These are phyloP conservation scores for Bujurquina vittata DNA, from an alignment of 2,113 vertebrate genomes.

Conservation along the genomic window DNA sequence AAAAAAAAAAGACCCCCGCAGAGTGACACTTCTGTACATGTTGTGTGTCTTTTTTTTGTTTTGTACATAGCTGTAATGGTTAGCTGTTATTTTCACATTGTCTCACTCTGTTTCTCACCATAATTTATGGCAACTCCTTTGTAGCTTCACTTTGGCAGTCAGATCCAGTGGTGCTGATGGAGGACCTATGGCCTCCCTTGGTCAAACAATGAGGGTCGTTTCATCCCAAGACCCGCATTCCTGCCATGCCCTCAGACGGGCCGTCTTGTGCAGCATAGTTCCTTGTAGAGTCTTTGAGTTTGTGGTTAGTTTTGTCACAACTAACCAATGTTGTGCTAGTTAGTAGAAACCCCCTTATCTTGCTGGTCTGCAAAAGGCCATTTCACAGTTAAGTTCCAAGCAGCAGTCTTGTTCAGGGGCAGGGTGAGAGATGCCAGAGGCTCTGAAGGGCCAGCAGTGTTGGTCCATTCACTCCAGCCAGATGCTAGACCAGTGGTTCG, in stretches of 20 bases:
- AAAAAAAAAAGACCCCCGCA: slow-evolving; percentile 72
- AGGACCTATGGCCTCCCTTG: slow-evolving; percentile 58
- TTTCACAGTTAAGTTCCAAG: slow-evolving; percentile 76
- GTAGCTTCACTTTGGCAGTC: slow-evolving; percentile 80
- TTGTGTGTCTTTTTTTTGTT: slow-evolving; percentile 60
- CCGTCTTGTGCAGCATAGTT: slow-evolving; percentile 77
- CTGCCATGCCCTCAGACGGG: slow-evolving; percentile 55
- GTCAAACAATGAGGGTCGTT: slow-evolving; percentile 54
- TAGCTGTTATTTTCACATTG: slow-evolving; percentile 73
- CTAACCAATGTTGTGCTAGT: slow-evolving; percentile 78
- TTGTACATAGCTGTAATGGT: slow-evolving; percentile 76
- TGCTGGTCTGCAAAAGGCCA: slow-evolving; percentile 75
- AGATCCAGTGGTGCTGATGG: slow-evolving; percentile 60
- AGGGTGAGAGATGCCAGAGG: slow-evolving; percentile 61
- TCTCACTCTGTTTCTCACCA: slow-evolving; percentile 68
- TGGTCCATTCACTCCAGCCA: slow-evolving; percentile 71
- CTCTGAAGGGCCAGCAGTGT: slow-evolving; percentile 63
- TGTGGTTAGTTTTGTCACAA: slow-evolving; percentile 65
- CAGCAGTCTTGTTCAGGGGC: slow-evolving; percentile 69
- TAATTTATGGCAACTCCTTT: slow-evolving; percentile 73
- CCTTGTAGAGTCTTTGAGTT: slow-evolving; percentile 73
- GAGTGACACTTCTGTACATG: slow-evolving; percentile 77
- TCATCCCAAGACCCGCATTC: slow-evolving; percentile 48
- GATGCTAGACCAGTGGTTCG: slow-evolving; percentile 71
- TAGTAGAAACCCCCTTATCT: slow-evolving; percentile 62